Conservation (phyloP, 2,888 invertebrate genomes). For the Drosophila leonis region DNA sequence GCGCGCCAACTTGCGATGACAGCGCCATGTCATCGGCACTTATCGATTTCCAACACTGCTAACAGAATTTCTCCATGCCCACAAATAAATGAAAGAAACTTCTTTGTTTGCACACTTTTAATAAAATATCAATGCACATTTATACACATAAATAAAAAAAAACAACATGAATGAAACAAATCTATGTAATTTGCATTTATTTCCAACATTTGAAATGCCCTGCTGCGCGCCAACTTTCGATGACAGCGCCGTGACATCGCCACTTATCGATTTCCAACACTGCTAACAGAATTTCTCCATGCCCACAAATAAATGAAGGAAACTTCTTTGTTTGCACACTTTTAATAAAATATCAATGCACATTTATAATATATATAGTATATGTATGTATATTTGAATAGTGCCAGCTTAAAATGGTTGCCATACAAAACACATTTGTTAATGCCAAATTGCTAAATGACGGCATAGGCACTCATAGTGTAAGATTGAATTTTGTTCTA, state of each 20-base stretch:
- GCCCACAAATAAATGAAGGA: background rate
- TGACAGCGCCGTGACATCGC: background rate
- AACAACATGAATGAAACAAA: too few species aligned
- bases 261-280: background rate
- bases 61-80: background rate
- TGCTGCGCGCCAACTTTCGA: background rate
- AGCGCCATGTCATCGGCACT: too few species aligned
- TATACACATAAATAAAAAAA: too few species aligned
- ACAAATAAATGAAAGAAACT: background rate
- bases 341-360: constrained; percentile 40
- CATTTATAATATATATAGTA: background rate
- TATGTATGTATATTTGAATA: background rate
- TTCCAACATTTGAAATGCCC: too few species aligned
- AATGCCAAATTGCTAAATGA: background rate
- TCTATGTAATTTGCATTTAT: too few species aligned
- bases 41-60: constrained; percentile 1
- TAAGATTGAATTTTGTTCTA: constrained; percentile 4
- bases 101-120: constrained; percentile 24
- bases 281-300: background rate
- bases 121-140: constrained; percentile 37
- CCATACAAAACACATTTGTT: constrained; percentile 22
- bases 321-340: constrained; percentile 13
- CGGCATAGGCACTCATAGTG: constrained; percentile 35
- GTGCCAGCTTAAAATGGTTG: constrained; percentile 18
- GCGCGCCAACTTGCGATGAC: constrained; percentile 3